phyloP scores from a whole-genome alignment of 2,888 invertebrate genomes.

The Bembecia ichneumoniformis region DNA sequence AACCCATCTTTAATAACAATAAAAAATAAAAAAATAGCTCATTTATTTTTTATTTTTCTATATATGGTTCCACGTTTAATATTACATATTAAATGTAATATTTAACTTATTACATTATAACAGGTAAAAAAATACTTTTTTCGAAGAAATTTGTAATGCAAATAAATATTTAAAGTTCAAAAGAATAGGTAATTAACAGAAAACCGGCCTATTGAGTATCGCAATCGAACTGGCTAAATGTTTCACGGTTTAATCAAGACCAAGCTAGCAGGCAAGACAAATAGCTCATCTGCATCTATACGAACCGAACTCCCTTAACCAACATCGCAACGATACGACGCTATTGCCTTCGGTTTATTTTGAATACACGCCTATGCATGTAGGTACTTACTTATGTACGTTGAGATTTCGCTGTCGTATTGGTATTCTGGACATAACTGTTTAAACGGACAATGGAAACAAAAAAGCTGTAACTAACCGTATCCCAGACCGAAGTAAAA shows the following conservation, averaged over 20 bases:
- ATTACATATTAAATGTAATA: no score
- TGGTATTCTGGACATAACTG: not conserved
- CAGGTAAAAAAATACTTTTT: no score
- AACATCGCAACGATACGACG: slow-evolving; percentile 46
- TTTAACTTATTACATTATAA: no score
- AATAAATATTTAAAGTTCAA: no score
- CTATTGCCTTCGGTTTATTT: slow-evolving; percentile 32
- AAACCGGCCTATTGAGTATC: slow-evolving; percentile 19
- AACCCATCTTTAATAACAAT: no score
- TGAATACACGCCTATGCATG: slow-evolving; percentile 9
- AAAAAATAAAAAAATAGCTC: no score
- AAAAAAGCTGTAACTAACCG: not conserved
- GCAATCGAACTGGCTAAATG: slow-evolving; percentile 57
- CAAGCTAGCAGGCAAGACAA: slow-evolving; percentile 67
- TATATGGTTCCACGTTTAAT: no score
- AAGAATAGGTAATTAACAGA: no score
- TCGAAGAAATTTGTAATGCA: no score
- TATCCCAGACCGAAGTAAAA: not conserved
- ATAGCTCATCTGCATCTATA: slow-evolving; percentile 73
- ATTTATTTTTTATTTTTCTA: no score
- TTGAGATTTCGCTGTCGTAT: no score
- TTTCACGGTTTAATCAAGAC: slow-evolving; percentile 70
- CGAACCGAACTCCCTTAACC: slow-evolving; percentile 53
- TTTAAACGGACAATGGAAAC: not conserved
- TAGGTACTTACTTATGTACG: no score